These are phyloP conservation scores for Circaetus cinerascens DNA, from an alignment of 2,113 vertebrate species.

Conservation along the genomic window DNA sequence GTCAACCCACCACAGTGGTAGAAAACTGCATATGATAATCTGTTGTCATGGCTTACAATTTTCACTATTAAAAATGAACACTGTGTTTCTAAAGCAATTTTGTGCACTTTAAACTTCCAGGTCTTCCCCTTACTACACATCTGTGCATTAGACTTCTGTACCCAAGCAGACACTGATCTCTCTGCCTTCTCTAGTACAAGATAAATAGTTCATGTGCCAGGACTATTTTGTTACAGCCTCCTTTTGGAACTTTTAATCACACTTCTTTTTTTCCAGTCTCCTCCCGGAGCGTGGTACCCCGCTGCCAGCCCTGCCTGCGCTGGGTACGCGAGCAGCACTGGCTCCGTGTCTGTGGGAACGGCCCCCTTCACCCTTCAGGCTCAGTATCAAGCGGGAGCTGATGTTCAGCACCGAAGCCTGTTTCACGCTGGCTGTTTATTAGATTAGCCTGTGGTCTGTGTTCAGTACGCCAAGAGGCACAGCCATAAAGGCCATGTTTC, in stretches of 20 bases:
- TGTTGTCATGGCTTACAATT: background rate
- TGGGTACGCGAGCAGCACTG: fast-evolving
- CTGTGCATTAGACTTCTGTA: background rate
- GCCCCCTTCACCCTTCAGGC: background rate
- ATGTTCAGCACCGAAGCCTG: background rate
- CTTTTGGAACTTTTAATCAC: background rate
- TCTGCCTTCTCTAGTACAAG: background rate
- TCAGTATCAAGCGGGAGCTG: background rate
- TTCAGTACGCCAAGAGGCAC: background rate
- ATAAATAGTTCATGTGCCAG: background rate
- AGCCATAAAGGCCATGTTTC: background rate
- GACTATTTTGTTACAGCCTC: background rate
- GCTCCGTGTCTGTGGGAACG: fast-evolving
- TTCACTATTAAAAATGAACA: background rate
- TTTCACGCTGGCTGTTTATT: background rate
- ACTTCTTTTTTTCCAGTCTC: background rate
- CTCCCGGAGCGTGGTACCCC: fast-evolving
- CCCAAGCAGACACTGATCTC: background rate
- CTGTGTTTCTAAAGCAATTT: background rate
- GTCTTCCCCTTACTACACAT: background rate
- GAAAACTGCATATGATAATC: background rate
- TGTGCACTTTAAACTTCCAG: background rate
- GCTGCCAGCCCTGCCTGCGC: background rate
- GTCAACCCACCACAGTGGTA: no score
- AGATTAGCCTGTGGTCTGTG: background rate